These are phyloP conservation scores for Malurus alboscapulatus DNA, from an alignment of 2,113 vertebrate species.

Conservation along the genomic window DNA sequence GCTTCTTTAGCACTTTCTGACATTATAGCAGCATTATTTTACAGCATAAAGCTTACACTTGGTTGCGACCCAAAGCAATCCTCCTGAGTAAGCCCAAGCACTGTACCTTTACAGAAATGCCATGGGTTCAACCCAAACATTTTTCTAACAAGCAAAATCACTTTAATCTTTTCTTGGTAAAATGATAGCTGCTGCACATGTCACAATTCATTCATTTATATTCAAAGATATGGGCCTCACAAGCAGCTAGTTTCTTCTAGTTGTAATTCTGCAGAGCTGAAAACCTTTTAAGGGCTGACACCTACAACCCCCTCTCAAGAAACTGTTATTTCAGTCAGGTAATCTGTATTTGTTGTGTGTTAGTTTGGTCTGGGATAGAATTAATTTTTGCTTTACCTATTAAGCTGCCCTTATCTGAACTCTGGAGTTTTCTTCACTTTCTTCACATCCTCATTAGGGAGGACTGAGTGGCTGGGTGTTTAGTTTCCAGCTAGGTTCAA, in stretches of 20 bases:
- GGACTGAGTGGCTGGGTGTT: rapidly evolving
- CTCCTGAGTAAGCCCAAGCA: neutral
- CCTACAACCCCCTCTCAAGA: neutral
- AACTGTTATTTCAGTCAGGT: neutral
- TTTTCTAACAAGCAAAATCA: neutral
- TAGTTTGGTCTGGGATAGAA: neutral
- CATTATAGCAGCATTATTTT: neutral
- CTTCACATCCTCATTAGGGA: too few relatives aligned
- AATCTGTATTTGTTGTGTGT: neutral
- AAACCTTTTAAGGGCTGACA: neutral
- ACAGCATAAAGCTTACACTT: neutral
- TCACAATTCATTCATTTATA: neutral
- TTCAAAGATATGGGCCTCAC: neutral
- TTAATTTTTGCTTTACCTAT: neutral
- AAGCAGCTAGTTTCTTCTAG: neutral
- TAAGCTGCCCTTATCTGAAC: neutral
- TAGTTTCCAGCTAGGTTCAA: neutral
- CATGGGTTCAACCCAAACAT: neutral
- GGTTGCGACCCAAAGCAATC: neutral
- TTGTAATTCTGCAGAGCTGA: neutral
- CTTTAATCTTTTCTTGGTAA: neutral
- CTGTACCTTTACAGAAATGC: neutral
- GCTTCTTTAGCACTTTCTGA: neutral
- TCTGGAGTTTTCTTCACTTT: neutral
- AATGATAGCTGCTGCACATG: neutral